Percentiles rank a stretch among this genome's conserved stretches.
Evolutionary conservation across 1,140 invertebrate species (phyloP).

Genomic region (Trichonephila clavata): DNA sequence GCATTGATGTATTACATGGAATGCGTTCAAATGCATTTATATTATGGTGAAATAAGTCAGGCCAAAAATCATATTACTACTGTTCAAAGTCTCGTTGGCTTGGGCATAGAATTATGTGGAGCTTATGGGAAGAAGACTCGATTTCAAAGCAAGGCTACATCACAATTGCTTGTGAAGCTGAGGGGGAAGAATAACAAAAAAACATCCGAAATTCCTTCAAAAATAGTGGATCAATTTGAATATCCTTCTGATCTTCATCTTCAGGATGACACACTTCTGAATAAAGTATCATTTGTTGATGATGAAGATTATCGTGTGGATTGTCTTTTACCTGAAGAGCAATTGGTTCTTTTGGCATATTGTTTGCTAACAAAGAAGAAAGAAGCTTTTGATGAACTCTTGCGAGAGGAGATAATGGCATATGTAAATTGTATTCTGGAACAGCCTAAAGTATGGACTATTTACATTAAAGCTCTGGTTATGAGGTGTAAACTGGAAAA

Average conservation of each 20-base stretch:
- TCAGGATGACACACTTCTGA: constrained; percentile 91
- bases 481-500: constrained; percentile 89
- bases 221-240: constrained; percentile 78
- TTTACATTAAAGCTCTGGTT: constrained; percentile 86
- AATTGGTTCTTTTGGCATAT: constrained; percentile 88
- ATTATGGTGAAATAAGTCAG: constrained; percentile 87
- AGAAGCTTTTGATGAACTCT: constrained; percentile 88
- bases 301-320: constrained; percentile 82
- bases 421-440: constrained; percentile 83
- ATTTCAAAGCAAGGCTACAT: constrained; percentile 89
- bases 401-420: constrained; percentile 89
- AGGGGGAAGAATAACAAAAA: constrained; percentile 80
- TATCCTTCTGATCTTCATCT: constrained; percentile 84
- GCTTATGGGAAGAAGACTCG: constrained; percentile 93
- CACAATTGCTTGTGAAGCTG: constrained; percentile 90
- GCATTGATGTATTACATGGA: constrained; percentile 86
- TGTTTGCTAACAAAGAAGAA: constrained; percentile 86
- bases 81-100: constrained; percentile 84
- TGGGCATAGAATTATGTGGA: constrained; percentile 87
- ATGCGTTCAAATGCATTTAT: constrained; percentile 87
- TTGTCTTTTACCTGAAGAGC: constrained; percentile 87
- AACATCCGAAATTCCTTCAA: constrained; percentile 30
- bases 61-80: constrained; percentile 86
- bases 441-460: constrained; percentile 80
- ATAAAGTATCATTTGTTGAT: constrained; percentile 88